Percentiles rank a stretch among this genome's conserved stretches.
Conservation (phyloP, 2,888 invertebrate species). For the Lacanobia wlatinum region DNA sequence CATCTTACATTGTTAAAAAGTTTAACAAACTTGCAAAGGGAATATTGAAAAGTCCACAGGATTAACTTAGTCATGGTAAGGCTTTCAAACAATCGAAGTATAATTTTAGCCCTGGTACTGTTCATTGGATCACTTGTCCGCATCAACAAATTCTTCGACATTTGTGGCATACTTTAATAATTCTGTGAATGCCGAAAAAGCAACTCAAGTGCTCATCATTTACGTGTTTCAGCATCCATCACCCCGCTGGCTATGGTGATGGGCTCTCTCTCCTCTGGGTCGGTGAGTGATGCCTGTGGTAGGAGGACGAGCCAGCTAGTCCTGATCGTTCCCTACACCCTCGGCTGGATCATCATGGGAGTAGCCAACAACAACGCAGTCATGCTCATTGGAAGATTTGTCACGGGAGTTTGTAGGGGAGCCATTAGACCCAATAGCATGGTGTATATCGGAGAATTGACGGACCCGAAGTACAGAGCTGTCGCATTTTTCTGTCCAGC, state of each 20-base stretch:
- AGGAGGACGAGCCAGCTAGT: slow-evolving; percentile 73
- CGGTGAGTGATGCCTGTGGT: slow-evolving; percentile 75
- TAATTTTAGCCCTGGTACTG: no score
- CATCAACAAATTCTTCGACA: no score
- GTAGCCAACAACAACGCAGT: slow-evolving; percentile 66
- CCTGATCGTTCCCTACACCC: slow-evolving; percentile 68
- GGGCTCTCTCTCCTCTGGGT: slow-evolving; percentile 74
- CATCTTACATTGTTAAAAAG: no score
- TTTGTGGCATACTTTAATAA: no score
- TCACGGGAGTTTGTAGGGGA: slow-evolving; percentile 74
- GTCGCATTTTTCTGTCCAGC: slow-evolving; percentile 70
- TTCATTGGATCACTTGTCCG: no score
- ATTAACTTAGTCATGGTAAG: no score
- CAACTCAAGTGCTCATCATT: background rate
- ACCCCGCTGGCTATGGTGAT: slow-evolving; percentile 69
- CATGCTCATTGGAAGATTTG: slow-evolving; percentile 73
- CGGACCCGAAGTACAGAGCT: slow-evolving; percentile 76
- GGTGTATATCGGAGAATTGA: slow-evolving; percentile 77
- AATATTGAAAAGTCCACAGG: no score
- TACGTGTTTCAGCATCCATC: slow-evolving; percentile 47
- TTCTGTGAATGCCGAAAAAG: background rate
- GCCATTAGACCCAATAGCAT: slow-evolving; percentile 71
- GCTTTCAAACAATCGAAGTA: no score
- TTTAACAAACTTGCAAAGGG: no score
- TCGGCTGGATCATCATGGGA: slow-evolving; percentile 76